Conservation (phyloP, 2,888 invertebrate genomes). For the Brachypalpus laphriformis region DNA sequence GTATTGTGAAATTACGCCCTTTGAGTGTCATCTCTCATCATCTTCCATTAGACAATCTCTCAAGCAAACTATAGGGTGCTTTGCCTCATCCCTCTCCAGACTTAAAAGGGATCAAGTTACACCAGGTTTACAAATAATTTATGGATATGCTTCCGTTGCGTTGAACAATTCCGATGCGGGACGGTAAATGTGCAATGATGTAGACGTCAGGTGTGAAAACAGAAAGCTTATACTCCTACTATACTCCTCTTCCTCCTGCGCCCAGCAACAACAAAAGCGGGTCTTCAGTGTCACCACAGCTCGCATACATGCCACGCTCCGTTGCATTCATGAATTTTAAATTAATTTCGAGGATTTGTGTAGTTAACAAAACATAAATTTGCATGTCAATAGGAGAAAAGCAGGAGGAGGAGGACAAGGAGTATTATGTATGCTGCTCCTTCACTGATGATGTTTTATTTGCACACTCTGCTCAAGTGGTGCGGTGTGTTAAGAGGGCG, state of each 20-base stretch:
- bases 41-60: neutral
- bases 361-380: constrained; percentile 74
- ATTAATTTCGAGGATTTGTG: constrained; percentile 71
- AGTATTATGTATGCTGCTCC: constrained; percentile 7
- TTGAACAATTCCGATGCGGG: constrained; percentile 63
- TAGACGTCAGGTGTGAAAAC: constrained; percentile 55
- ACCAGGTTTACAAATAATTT: constrained; percentile 53
- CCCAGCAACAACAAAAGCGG: neutral
- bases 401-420: constrained; percentile 1
- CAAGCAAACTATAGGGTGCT: neutral
- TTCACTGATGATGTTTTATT: constrained; percentile 66
- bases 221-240: neutral
- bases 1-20: neutral
- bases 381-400: constrained; percentile 54
- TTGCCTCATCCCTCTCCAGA: neutral
- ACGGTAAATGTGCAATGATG: constrained; percentile 72
- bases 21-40: neutral
- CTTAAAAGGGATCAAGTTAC: neutral
- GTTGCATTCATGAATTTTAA: constrained; percentile 71
- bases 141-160: constrained; percentile 61
- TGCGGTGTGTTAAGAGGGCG: constrained; percentile 40
- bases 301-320: constrained; percentile 11
- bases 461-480: constrained; percentile 61
- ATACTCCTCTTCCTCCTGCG: neutral
- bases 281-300: constrained; percentile 19